Base-by-base conservation (phyloP, 2,113 vertebrate genomes). In the Phocoena sinus region DNA sequence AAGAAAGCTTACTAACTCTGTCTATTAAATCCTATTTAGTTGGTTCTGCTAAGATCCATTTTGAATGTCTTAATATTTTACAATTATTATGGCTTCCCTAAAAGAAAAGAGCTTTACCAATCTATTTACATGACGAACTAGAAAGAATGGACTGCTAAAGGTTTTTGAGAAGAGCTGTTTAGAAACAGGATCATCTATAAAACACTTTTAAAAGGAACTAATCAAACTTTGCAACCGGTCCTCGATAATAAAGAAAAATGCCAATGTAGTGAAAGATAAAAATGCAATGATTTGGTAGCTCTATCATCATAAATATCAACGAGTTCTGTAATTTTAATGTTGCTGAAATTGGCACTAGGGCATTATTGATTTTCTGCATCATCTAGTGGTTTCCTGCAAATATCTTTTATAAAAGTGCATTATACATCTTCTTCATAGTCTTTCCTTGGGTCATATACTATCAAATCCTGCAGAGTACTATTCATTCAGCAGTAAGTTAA, bases 311-410 rank as follows among this genome's bases (percentile, higher is more conserved):
- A 91, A 96, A 95, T 98, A 98, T 98, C 96, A 96, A 97, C 28
- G 96, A 97, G 97, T 92, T 91, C 73, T 18, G 33, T 98, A 91
- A 98, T 97, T 98, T 98, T 91, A 95, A 96, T 98, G 95, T 95
- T 97, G 95, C 98, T 73, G 65, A 98, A 98, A 98, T 94, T 97
- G 94, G 95, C 73, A 98, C 85, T 97, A 56, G 87, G 95, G 92
- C 95, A 97, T 98, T 74, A 98, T 97, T 98, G 98, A 98, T 98
- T 98, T 98, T 93, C 93, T 97, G 60, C 94, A 97, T 82, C 33
- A 96, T 97, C 96, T 97, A 98, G 98, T 96, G 96, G 73, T 74
- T 98, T 89, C 87, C 96, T 95, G 80, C 97, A 98, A 98, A 97
- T 97, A 97, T 71, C 62, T 97, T 97, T 97, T 97, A 97, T 41